Evolutionary conservation across 2,797 vertebrate species (phyloP).

Genomic region (Acrossocheilus fasciatus): DNA sequence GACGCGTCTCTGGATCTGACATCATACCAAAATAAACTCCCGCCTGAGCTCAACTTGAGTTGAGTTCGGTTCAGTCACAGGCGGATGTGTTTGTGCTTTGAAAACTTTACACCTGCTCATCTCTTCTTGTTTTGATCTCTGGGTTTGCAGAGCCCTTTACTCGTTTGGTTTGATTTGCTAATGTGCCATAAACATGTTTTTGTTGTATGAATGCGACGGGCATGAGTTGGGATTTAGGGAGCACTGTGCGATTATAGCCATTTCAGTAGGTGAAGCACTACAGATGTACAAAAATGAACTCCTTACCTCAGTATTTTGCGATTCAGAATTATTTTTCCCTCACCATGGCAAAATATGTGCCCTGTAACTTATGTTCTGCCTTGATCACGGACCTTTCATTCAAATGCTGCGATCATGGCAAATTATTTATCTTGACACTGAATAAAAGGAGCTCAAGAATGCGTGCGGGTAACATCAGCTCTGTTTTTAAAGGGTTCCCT

Average conservation of each 20-base stretch:
- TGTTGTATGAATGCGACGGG: slow-evolving; percentile 82
- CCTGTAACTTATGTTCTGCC: slow-evolving; percentile 80
- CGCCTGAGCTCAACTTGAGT: slow-evolving; percentile 45
- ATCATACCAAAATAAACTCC: slow-evolving; percentile 58
- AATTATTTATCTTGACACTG: slow-evolving; percentile 91
- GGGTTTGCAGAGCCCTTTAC: slow-evolving; percentile 62
- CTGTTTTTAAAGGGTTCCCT: slow-evolving; percentile 27
- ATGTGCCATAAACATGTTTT: slow-evolving; percentile 92
- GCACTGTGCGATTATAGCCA: slow-evolving; percentile 88
- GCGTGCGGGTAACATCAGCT: slow-evolving; percentile 66
- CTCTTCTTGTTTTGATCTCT: slow-evolving; percentile 65
- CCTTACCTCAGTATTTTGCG: slow-evolving; percentile 97
- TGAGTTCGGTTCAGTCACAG: slow-evolving; percentile 63
- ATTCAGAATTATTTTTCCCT: slow-evolving; percentile 78
- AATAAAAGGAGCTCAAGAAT: slow-evolving; percentile 81
- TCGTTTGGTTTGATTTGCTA: slow-evolving; percentile 69
- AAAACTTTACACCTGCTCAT: slow-evolving; percentile 67
- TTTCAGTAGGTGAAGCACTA: slow-evolving; percentile 80
- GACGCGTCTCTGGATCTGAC: slow-evolving; percentile 37
- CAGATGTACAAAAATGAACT: slow-evolving; percentile 94
- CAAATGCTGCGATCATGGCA: slow-evolving; percentile 86
- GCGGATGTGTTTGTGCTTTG: slow-evolving; percentile 57
- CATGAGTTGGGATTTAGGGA: slow-evolving; percentile 89
- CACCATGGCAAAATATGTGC: slow-evolving; percentile 81
- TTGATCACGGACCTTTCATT: slow-evolving; percentile 85